phyloP scores from a whole-genome alignment of 2,113 vertebrate genomes.

The Corydoras maculifer region DNA sequence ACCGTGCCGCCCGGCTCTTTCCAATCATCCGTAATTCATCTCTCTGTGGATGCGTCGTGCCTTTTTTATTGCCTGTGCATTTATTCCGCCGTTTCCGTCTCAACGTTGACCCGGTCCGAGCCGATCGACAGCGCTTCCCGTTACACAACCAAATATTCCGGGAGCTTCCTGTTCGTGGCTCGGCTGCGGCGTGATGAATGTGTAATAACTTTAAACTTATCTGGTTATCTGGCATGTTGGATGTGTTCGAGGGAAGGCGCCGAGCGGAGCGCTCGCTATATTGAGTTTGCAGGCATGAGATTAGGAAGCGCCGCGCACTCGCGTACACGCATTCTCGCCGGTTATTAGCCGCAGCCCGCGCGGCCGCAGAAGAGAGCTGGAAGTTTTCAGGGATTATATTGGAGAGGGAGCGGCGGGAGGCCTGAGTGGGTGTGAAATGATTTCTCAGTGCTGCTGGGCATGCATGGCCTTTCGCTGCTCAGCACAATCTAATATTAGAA shows the following conservation, averaged over 20 bases:
- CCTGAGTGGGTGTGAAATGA: conserved; percentile 24
- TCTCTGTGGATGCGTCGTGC: too few species aligned
- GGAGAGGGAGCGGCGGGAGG: conserved; percentile 19
- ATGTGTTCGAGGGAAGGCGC: background rate
- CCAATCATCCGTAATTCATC: too few species aligned
- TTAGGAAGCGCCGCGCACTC: background rate
- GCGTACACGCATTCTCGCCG: background rate
- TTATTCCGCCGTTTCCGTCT: too few species aligned
- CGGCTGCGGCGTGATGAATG: too few species aligned
- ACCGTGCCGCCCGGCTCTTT: too few species aligned
- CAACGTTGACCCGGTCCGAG: too few species aligned
- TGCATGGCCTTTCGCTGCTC: conserved; percentile 26
- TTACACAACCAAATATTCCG: too few species aligned
- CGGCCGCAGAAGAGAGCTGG: conserved; percentile 3
- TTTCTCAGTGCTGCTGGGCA: conserved; percentile 26
- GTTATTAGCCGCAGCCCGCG: conserved; percentile 3
- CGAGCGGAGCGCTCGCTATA: background rate
- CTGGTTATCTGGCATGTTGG: background rate
- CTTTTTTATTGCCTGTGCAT: too few species aligned
- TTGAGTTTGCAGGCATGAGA: background rate
- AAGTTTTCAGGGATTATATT: conserved; percentile 21
- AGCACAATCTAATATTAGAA: conserved; percentile 34
- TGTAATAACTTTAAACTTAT: too few species aligned
- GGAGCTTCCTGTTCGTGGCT: too few species aligned
- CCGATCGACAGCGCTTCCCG: too few species aligned